Base-by-base conservation (phyloP, 2,797 vertebrate species). In the Xiphorhynchus erythropygius region DNA sequence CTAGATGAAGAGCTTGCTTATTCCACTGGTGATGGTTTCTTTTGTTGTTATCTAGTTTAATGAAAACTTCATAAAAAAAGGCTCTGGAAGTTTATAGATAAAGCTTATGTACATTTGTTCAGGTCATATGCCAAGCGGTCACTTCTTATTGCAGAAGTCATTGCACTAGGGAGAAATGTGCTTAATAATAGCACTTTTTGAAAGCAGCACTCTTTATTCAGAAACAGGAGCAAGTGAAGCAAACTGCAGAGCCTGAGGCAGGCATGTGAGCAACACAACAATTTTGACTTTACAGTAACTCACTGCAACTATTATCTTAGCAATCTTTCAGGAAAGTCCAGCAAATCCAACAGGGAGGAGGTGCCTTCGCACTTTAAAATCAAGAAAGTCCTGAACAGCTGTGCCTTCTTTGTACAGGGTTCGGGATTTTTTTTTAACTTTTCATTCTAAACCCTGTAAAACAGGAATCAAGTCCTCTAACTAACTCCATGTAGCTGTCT, bases 21-120 rank as follows among this genome's bases (percentile, higher is more conserved):
- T 96, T 91, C 50, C 64, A 30, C 55, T 91, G 46, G 60, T 4
- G 32, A 92, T 71, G 46, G 18, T 91, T 96, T 93, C 94, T 89
- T 89, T 93, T 96, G 67, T 88, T 93, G 59, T 89, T 91, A 75
- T 88, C 87, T 86, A 44, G 65, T 93, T 94, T 93, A 94, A 95
- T 84, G 69, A 96, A 96, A 96, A 96, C 62, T 89, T 85, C 21
- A 83, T 87, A 44, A 68, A 92, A 84, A 85, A 85, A 46, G 22
- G 53, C 35, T 60, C 46, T 86, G 62, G 73, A 93, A 73, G 35
- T 87, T 78, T 96, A 84, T 78, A 93, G 75, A 80, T 93, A 92
- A 95, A 94, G n/a, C 57, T 91, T 75, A 91, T 74, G 24, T 89
- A 71, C 71, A 83, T 87, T 95, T 93, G 49, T 84, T 77, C 9